Base-by-base conservation (phyloP, 2,888 invertebrate genomes). In the Thereva unica region DNA sequence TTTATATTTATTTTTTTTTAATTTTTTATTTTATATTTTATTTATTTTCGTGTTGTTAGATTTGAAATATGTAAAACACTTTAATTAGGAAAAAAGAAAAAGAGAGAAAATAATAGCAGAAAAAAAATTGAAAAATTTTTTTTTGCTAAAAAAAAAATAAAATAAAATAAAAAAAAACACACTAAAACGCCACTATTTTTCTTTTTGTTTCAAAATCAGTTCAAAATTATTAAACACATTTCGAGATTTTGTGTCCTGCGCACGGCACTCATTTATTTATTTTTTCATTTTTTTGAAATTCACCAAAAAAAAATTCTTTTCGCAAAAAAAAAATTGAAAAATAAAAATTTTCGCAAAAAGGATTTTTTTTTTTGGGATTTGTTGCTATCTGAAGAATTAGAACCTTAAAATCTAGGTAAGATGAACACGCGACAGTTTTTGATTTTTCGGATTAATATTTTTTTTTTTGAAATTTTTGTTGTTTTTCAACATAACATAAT, bases 51-150 rank as follows among this genome's bases (percentile, higher is more conserved):
- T 10, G 42, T 38, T 63, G 40, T 7, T 40, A 10, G 53, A 63
- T 66, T 63, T 66, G 56, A 44, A 50, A 56, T 54, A 41, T n/a
- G 23, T 34, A 40, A 50, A 64, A 41, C 49, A 64, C 49, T 47
- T 47, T 47, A 56, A 67, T 68, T 70, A 65, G n/a, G 41, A 55
- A 57, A 65, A 66, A 69, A 52, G 40, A 47, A 41, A 69, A 7
- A 38, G 45, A 23, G 23, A 23, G 23, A 57, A n/a, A 57, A 57
- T 34, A 42, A 61, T 50, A 35, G 40, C 49, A 44, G 40, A 7
- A 50, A 41, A 37, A 49, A 54, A 34, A 42, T 23, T 23, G 7
- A 44, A 45, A 35, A 44, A 64, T 53, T 52, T 53, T 40, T 53
- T 35, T 38, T 47, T 35, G 8, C 23, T 23, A 23, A 23, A 23